Base-by-base conservation (phyloP, 2,888 invertebrate genomes). In the Perdita meconis region DNA sequence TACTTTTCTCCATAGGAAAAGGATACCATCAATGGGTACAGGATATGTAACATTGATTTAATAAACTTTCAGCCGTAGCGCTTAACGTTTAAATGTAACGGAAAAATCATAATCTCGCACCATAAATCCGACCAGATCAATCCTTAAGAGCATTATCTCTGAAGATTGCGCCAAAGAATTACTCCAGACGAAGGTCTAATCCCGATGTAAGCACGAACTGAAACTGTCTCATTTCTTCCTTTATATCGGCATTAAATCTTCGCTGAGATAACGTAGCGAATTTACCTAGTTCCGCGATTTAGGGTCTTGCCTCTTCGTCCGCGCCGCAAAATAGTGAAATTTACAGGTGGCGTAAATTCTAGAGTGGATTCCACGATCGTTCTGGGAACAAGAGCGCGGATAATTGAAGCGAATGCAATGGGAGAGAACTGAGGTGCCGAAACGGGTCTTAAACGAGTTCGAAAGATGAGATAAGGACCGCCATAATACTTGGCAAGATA, bases 361-460 rank as follows among this genome's bases (percentile, higher is more conserved):
- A 78, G 61, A 73, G 64, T 70, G 67, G 77, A 64, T 66, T 63
- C 53, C 60, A 24, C 51, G 60, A 19, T 65, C 80, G 57, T 84
- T 84, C 85, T 81, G 50, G 77, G 85, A 84, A 84, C 67, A 63
- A 80, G 78, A 76, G 61, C 73, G 63, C 56, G 66, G 73, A 74
- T 82, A 82, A 85, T 83, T 74, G 84, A 83, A 83, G 85, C 72
- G 80, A 73, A 38, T 69, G 78, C 82, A 71, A 81, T 78, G 70
- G 82, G 38, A n/a, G 72, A 69, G 80, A 74, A 68, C 68, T 22
- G 77, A 83, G 84, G 83, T 85, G 83, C 85, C 84, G 81, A 84
- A 84, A 85, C 84, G 84, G 57, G 85, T 80, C 83, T 81, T 79
- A 81, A 84, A 85, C 84, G 79, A 57, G 84, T 81, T 85, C 79